Base-by-base conservation (phyloP, 1,140 invertebrate species). In the Achroia grisella region DNA sequence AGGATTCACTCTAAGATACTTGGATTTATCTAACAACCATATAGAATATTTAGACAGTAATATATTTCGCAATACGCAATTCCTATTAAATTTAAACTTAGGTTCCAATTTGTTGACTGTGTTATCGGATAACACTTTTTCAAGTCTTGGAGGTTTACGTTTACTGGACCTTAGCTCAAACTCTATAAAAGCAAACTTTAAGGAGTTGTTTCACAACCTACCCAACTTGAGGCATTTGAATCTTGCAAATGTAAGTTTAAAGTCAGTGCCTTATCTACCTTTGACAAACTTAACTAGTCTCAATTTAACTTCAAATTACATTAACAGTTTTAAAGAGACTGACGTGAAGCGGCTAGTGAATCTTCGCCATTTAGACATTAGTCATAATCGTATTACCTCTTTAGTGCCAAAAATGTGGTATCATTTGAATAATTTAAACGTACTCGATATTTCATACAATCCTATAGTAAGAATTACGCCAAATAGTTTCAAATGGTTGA, bases 111-210 rank as follows among this genome's bases (percentile, higher is more conserved):
- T 91, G 61, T 88, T 97, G 14, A 93, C 92, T 0, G 93, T 95
- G 42, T 75, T 97, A 30, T 94, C 95, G 0, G 95, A 97, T 71
- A 96, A 95, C 70, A 94, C 95, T 1, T 97, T 97, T 75, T 92
- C 92, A 0, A 93, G 93, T 55, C 86, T 97, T 5, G 91, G 90
- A 12, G 91, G 91, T 52, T 86, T 97, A 15, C 89, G 94, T 34
- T 90, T 89, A 52, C 78, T 97, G 44, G 93, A 96, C 75, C 82
- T 97, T 1, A 93, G 93, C 28, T 90, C 89, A 40, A 97, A 97
- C 77, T 87, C 89, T n/a, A 84, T 89, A 48, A 90, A 94, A 53
- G 93, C 94, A 31, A 96, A 96, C 79, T 94, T 95, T 63, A 95
- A 95, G 60, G 94, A 96, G 75, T 87, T 96, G n/a, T 95, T 96